A percentile compares a stretch with the other conserved stretches of the same genome.
Conservation (phyloP, 2,113 vertebrate genomes). For the Nesogale talazaci region DNA sequence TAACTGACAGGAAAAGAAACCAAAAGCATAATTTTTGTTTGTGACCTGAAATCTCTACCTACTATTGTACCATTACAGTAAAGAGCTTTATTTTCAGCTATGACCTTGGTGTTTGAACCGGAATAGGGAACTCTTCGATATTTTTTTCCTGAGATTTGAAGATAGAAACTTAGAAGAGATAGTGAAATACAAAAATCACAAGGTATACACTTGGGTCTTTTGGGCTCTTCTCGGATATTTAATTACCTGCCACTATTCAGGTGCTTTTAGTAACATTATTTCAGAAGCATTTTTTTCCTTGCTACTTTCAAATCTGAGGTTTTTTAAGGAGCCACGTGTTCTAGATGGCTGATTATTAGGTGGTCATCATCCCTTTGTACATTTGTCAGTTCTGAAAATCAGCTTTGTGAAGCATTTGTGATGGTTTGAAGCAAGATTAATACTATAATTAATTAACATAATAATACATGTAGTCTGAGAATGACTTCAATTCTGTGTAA, state of each 20-base stretch:
- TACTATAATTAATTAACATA: too few species aligned
- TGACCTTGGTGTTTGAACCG: neutral
- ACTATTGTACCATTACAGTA: neutral
- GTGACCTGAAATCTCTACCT: neutral
- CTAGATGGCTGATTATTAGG: neutral
- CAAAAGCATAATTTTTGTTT: neutral
- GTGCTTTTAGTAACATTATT: neutral
- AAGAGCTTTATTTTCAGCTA: neutral
- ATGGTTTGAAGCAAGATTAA: neutral
- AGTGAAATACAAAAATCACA: neutral
- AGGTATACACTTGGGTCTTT: neutral
- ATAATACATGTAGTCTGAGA: neutral
- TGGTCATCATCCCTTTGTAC: neutral
- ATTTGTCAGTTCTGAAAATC: neutral
- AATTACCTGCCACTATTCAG: neutral
- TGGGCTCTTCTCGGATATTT: neutral
- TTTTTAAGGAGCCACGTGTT: slow-evolving; percentile 3
- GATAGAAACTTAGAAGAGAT: too few species aligned
- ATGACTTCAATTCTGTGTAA: neutral
- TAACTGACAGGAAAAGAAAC: neutral
- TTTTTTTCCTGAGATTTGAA: neutral
- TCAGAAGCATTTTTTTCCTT: neutral
- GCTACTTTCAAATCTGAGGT: neutral
- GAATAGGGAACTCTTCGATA: neutral
- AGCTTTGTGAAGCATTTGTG: neutral